Evolutionary conservation across 2,797 vertebrate genomes (phyloP).

Genomic region (Cyclura pinguis): DNA sequence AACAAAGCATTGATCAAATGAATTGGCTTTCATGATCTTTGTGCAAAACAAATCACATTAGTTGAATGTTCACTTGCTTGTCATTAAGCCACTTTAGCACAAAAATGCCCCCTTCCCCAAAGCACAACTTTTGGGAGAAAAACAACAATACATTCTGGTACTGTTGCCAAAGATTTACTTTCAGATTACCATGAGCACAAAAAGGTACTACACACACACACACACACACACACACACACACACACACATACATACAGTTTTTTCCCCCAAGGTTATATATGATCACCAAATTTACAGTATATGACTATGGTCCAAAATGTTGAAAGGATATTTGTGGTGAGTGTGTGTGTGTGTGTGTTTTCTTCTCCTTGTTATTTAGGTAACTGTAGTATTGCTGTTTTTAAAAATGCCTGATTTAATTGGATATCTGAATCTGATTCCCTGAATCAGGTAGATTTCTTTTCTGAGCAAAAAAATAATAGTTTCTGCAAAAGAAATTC

Average conservation of each 20-base stretch:
- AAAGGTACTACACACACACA: not conserved
- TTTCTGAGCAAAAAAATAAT: not conserved
- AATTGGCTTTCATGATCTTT: not conserved
- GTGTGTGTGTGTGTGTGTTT: too few species aligned
- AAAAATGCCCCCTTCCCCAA: not conserved
- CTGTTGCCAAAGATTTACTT: not conserved
- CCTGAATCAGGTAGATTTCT: not conserved
- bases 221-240: too few species aligned
- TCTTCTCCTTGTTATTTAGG: not conserved
- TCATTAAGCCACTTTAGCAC: not conserved
- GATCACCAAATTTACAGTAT: not conserved
- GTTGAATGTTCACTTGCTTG: not conserved
- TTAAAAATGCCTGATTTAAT: not conserved
- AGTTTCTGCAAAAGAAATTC: not conserved
- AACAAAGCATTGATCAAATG: not conserved
- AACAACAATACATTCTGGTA: not conserved
- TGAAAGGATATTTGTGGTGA: not conserved
- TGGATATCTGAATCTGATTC: constrained; percentile 6
- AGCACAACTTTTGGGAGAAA: not conserved
- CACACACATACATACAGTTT: not conserved
- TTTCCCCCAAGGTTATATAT: not conserved
- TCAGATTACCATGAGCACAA: not conserved
- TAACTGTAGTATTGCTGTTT: not conserved
- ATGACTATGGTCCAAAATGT: not conserved
- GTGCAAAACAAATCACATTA: not conserved